phyloP scores from a whole-genome alignment of 2,888 invertebrate genomes.

The Dicycla oo region DNA sequence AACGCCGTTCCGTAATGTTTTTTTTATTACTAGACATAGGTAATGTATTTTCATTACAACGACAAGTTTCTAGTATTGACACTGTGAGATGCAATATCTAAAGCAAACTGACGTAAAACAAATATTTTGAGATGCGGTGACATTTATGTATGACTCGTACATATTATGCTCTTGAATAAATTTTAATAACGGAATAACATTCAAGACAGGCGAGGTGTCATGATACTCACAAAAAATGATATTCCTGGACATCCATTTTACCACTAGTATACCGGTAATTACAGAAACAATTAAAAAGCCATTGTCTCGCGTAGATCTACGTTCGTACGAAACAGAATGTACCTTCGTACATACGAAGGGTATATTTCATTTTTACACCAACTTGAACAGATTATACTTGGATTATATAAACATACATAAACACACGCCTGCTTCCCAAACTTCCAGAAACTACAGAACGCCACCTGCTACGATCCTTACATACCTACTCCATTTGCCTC shows the following conservation, averaged over 20 bases:
- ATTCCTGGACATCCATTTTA: neutral
- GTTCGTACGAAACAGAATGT: too few species aligned
- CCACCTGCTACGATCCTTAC: too few species aligned
- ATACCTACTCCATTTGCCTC: too few species aligned
- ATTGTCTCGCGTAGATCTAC: too few species aligned
- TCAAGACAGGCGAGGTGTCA: conserved; percentile 10
- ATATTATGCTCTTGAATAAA: conserved; percentile 34
- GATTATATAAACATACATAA: too few species aligned
- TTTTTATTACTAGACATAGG: conserved; percentile 11
- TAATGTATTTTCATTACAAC: conserved; percentile 25
- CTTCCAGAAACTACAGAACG: too few species aligned
- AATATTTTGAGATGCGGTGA: conserved; percentile 40
- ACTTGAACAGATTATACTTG: neutral
- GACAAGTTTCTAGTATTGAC: conserved; percentile 39
- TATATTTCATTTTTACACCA: neutral
- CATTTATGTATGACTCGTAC: conserved; percentile 2
- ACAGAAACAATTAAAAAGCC: too few species aligned
- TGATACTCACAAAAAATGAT: conserved; percentile 10
- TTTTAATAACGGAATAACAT: conserved; percentile 26
- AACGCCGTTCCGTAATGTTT: conserved; percentile 23
- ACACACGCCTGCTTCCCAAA: too few species aligned
- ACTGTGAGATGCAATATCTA: conserved; percentile 6
- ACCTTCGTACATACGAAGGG: too few species aligned
- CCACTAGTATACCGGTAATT: too few species aligned
- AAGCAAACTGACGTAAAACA: conserved; percentile 27